These are phyloP conservation scores for Coendou prehensilis DNA, from an alignment of 2,797 vertebrate genomes.

Conservation along the genomic window DNA sequence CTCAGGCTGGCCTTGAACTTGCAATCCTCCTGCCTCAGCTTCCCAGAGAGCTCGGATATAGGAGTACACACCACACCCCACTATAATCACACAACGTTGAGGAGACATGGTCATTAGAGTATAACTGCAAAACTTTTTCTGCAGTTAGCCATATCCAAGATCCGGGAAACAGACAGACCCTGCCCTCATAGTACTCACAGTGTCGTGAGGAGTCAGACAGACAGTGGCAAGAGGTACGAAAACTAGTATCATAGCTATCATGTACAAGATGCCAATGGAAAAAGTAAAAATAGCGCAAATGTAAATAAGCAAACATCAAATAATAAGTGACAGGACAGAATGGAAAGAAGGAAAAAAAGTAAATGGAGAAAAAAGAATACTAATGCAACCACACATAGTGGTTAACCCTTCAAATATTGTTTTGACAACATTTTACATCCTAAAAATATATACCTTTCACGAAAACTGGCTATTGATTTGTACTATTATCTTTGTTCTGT, in stretches of 20 bases:
- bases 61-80: neutral
- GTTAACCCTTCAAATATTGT: neutral
- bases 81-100: neutral
- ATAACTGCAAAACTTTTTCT: neutral
- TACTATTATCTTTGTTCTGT: neutral
- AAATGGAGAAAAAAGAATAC: neutral
- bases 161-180: neutral
- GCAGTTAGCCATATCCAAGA: neutral
- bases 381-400: neutral
- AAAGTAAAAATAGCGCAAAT: neutral
- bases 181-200: neutral
- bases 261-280: neutral
- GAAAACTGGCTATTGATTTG: slow-evolving; percentile 30
- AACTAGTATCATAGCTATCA: accelerated
- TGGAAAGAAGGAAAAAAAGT: neutral
- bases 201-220: neutral
- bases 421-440: neutral
- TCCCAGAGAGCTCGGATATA: neutral
- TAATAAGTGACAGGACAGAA: neutral
- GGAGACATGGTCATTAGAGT: neutral
- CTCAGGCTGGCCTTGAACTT: neutral
- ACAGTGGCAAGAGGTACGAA: neutral
- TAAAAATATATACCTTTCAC: neutral
- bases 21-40: neutral
- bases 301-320: neutral